Percentiles rank a stretch among this genome's conserved stretches.
Evolutionary conservation across 2,113 vertebrate species (phyloP).

Genomic region (Oceanites oceanicus): DNA sequence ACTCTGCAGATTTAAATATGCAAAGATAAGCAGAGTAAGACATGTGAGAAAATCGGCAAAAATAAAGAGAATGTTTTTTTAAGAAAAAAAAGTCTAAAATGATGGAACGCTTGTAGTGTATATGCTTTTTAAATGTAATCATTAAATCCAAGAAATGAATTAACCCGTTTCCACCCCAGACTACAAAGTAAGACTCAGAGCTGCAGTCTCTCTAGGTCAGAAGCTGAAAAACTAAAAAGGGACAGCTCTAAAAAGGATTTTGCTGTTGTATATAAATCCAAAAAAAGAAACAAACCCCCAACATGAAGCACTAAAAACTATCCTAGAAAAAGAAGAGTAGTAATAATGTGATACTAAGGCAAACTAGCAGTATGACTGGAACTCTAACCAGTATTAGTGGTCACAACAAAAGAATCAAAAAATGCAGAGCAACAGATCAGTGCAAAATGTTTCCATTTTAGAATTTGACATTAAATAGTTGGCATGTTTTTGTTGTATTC

Average conservation of each 20-base stretch:
- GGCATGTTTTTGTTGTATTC: not conserved
- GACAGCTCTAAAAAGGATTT: not conserved
- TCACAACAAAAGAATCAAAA: not conserved
- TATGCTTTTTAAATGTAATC: too few relatives aligned
- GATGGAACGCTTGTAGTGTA: not conserved
- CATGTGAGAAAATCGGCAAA: not conserved
- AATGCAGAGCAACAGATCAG: not conserved
- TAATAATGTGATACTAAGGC: not conserved
- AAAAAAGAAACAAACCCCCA: not conserved
- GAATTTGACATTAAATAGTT: not conserved
- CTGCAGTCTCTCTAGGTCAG: not conserved
- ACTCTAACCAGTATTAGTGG: not conserved
- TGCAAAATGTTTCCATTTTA: not conserved
- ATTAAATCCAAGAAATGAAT: not conserved
- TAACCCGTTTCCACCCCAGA: not conserved
- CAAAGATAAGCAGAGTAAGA: not conserved
- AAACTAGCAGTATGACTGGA: not conserved
- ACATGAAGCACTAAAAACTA: not conserved
- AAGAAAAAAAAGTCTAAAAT: not conserved
- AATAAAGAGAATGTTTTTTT: not conserved
- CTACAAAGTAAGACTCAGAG: not conserved
- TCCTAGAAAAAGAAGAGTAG: not conserved
- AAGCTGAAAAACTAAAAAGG: not conserved
- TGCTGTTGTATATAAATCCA: not conserved
- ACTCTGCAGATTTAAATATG: slow-evolving; percentile 5